phyloP scores from a whole-genome alignment of 2,888 invertebrate genomes.

The Malthinus seriepunctatus region DNA sequence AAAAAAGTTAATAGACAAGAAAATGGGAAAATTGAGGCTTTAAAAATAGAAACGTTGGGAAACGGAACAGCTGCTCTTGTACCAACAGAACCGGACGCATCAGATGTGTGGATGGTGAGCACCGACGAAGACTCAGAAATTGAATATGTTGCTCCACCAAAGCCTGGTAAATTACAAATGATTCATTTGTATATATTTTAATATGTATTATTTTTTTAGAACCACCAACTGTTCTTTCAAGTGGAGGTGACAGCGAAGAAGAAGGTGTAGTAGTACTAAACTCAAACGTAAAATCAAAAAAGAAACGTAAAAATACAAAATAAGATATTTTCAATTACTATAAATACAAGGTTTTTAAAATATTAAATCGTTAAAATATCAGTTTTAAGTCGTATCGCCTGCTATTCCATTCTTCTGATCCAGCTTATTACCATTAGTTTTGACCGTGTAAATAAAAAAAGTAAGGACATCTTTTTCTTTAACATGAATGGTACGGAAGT shows the following conservation, averaged over 20 bases:
- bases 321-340: neutral
- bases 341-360: neutral
- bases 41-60: conserved; percentile 42
- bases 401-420: conserved; percentile 81
- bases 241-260: conserved; percentile 50
- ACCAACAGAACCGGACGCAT: conserved; percentile 37
- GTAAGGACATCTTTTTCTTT: conserved; percentile 94
- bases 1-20: conserved; percentile 37
- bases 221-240: neutral
- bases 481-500: conserved; percentile 93
- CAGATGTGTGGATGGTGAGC: conserved; percentile 38
- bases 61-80: conserved; percentile 54
- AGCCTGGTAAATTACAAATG: neutral
- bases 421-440: conserved; percentile 86
- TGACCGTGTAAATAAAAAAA: conserved; percentile 95
- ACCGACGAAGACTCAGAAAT: conserved; percentile 40
- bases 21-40: conserved; percentile 30
- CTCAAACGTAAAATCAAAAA: conserved; percentile 38
- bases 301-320: conserved; percentile 35
- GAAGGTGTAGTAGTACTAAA: conserved; percentile 49
- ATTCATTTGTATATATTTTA: neutral
- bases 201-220: neutral
- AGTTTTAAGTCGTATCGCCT: conserved; percentile 61
- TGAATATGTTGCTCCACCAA: neutral
- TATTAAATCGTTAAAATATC: neutral